phyloP scores from a whole-genome alignment of 1,140 invertebrate genomes.

The Coenobita brevimanus region DNA sequence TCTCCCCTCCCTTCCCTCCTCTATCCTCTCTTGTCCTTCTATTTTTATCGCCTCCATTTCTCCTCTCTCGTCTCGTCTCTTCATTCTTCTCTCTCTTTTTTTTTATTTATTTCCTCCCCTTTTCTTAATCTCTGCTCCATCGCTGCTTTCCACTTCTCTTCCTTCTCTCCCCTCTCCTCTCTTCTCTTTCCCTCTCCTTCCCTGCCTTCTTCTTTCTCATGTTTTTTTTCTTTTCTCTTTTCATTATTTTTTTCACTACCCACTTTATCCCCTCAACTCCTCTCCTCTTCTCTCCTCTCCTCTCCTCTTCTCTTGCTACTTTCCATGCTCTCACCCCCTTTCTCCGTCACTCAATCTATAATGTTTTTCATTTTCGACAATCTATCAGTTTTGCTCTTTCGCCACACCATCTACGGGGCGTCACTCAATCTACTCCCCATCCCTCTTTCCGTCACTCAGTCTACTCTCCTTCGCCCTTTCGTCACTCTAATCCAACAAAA shows the following conservation, averaged over 20 bases:
- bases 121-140: slow-evolving; percentile 8
- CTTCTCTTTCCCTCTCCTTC: not conserved
- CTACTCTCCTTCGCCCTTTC: not conserved
- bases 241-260: not conserved
- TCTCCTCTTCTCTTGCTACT: not conserved
- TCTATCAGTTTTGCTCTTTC: not conserved
- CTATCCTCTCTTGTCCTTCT: not conserved
- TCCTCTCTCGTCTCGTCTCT: not conserved
- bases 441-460: not conserved
- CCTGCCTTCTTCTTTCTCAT: not conserved
- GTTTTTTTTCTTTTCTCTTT: not conserved
- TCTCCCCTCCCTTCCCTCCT: not conserved
- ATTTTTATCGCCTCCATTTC: not conserved
- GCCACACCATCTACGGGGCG: not conserved
- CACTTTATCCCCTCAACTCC: not conserved
- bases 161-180: not conserved
- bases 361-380: too few relatives aligned
- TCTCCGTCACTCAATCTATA: not conserved
- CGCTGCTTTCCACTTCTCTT: too few relatives aligned
- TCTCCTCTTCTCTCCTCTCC: not conserved
- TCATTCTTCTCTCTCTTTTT: not conserved
- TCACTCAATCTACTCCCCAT: not conserved
- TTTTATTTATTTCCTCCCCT: not conserved
- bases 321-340: not conserved
- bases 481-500: slow-evolving; percentile 9